Evolutionary conservation across 64 coral and sea anemone species (phyloP).

Genomic region (Stichodactyla mertensii): DNA sequence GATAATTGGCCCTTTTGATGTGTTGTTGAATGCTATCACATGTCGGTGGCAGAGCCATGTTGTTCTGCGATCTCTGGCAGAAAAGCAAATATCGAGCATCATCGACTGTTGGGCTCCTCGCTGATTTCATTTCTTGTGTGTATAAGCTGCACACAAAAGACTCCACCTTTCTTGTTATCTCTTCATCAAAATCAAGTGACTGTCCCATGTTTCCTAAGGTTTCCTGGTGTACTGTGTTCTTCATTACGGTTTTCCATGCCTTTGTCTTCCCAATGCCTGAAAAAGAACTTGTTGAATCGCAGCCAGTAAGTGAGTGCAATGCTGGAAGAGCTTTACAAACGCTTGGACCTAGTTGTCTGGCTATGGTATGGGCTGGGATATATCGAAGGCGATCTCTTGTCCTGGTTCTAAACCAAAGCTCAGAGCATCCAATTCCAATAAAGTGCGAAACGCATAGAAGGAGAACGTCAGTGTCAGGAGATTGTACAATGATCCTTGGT

Average conservation of each 20-base stretch:
- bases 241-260: slow-evolving; percentile 9
- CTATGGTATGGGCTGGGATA: slow-evolving; percentile 38
- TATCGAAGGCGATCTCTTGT: slow-evolving; percentile 28
- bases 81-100: slow-evolving; percentile 35
- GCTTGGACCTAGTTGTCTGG: background rate
- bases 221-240: slow-evolving; percentile 17
- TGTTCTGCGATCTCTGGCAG: slow-evolving; percentile 24
- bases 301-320: slow-evolving; percentile 29
- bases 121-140: background rate
- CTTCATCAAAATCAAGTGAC: slow-evolving; percentile 4
- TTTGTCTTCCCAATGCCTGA: slow-evolving; percentile 30
- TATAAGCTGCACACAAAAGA: slow-evolving; percentile 25
- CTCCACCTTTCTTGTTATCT: slow-evolving; percentile 8
- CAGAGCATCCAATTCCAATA: background rate
- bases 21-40: slow-evolving; percentile 30
- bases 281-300: slow-evolving; percentile 21
- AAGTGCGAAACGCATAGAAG: slow-evolving; percentile 2
- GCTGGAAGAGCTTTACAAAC: slow-evolving; percentile 29
- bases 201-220: slow-evolving; percentile 6
- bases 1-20: slow-evolving; percentile 38
- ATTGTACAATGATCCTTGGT: background rate
- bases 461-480: slow-evolving; percentile 31
- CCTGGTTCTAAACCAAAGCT: slow-evolving; percentile 33
- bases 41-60: slow-evolving; percentile 16
- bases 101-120: background rate